Evolutionary conservation across 2,113 vertebrate species (phyloP), one percentile per base, ranked within the genome.

Genomic region (Pandion haliaetus): DNA sequence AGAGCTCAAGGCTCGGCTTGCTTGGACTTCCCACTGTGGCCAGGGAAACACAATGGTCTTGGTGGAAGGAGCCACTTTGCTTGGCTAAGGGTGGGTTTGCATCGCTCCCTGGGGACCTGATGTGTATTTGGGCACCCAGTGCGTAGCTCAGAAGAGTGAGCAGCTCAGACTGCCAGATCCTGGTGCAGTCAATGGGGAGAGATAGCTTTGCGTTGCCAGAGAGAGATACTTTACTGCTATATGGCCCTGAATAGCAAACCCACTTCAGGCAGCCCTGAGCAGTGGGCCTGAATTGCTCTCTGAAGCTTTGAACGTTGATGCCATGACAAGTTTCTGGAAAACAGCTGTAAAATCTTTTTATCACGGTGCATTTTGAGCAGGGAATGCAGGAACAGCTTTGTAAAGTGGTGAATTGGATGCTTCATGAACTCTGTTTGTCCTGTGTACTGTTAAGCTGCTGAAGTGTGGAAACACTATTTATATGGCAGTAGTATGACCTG

Each of bases 41-140:
- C 2, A 4, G 65, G 1, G 4, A 61, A 77, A 21, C 25, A 7
- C 2, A 0, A 1, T 7, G 16, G 28, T 50, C 31, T 52, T 36
- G n/a, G n/a, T 55, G 52, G 26, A 88, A 19, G 34, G 12, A 65
- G 14, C 3, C 23, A 12, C 73, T 86, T 34, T 77, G 8, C 28
- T 49, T 50, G n/a, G 32, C 10, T 77, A 28, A 65, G 25, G 40
- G 44, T 59, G 32, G 7, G 10, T 36, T 88, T 84, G 13, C 36
- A 21, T 57, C 3, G 0, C 25, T 80, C 71, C 23, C 47, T 3
- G 2, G 38, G 42, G 42, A 3, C 4, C 52, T 63, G 28, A 10
- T 1, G 4, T 23, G 58, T 45, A 19, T 36, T 32, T 74, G 23
- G 69, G 28, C 42, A 59, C 10, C 14, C 9, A 16, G 28, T 2